Evolutionary conservation across 1,140 invertebrate genomes (phyloP).

Genomic region (Macrobrachium rosenbergii): DNA sequence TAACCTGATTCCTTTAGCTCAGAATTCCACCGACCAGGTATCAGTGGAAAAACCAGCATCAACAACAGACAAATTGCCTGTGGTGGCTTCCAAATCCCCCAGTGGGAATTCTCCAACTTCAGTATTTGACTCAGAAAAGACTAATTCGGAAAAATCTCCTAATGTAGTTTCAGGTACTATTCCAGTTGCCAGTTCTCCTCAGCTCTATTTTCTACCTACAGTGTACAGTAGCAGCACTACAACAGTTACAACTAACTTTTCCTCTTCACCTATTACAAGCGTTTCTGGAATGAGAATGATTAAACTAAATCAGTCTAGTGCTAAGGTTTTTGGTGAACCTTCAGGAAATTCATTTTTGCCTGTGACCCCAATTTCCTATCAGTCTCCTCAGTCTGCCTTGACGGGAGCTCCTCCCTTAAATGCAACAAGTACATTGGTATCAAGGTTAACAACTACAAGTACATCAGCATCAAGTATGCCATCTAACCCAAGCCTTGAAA

Average conservation of each 20-base stretch:
- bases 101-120: slow-evolving; percentile 7
- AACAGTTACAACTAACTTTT: slow-evolving; percentile 1
- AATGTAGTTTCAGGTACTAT: too few relatives aligned
- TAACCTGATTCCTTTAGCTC: too few relatives aligned
- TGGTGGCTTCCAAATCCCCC: too few relatives aligned
- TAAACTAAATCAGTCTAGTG: slow-evolving; percentile 45
- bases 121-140: background rate
- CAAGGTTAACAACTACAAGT: background rate
- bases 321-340: slow-evolving; percentile 39
- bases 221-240: background rate
- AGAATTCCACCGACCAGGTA: too few relatives aligned
- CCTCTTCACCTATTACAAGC: background rate
- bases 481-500: background rate
- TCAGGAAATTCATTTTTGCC: background rate
- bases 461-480: background rate
- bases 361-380: too few relatives aligned
- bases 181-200: background rate
- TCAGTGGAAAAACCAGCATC: too few relatives aligned
- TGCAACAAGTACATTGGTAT: background rate
- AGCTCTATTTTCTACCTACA: slow-evolving; percentile 28
- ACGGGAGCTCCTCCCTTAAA: too few relatives aligned
- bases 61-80: too few relatives aligned
- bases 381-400: too few relatives aligned
- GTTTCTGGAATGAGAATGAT: slow-evolving; percentile 43
- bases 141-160: too few relatives aligned